phyloP scores from a whole-genome alignment of 2,888 invertebrate species.

The Erannis defoliaria region DNA sequence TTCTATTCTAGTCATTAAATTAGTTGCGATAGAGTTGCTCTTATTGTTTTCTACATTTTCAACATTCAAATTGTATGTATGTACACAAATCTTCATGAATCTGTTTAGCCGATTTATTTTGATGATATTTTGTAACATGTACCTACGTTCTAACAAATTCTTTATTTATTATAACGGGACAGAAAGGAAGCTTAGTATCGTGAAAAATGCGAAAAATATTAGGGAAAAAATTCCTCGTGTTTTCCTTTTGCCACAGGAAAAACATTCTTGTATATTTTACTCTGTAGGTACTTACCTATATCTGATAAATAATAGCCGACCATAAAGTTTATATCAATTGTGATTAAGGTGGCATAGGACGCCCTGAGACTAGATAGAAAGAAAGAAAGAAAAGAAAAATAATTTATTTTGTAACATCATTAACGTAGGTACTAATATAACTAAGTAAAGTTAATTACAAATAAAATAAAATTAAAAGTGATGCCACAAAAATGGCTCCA shows the following conservation, averaged over 20 bases:
- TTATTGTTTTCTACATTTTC: too few relatives aligned
- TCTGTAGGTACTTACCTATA: conserved; percentile 2
- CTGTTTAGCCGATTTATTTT: conserved; percentile 1
- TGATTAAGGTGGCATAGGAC: not conserved
- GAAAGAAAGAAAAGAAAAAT: too few relatives aligned
- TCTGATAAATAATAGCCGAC: not conserved
- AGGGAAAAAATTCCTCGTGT: conserved; percentile 18
- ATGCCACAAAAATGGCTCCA: too few relatives aligned
- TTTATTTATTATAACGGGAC: conserved; percentile 20
- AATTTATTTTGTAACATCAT: too few relatives aligned
- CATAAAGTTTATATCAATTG: not conserved
- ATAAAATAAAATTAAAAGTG: too few relatives aligned
- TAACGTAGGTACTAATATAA: too few relatives aligned
- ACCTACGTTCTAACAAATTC: conserved; percentile 18
- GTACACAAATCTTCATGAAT: not conserved
- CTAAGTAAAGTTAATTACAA: too few relatives aligned
- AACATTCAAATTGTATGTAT: not conserved
- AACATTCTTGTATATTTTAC: conserved; percentile 17
- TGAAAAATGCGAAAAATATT: conserved; percentile 32
- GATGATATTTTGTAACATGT: conserved; percentile 16
- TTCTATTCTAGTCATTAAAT: too few relatives aligned
- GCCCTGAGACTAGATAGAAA: too few relatives aligned
- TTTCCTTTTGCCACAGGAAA: conserved; percentile 22
- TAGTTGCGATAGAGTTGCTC: too few relatives aligned
- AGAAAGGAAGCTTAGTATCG: conserved; percentile 24